These are phyloP conservation scores for Tanytarsus gracilentus DNA, from an alignment of 2,888 invertebrate species.

Conservation along the genomic window DNA sequence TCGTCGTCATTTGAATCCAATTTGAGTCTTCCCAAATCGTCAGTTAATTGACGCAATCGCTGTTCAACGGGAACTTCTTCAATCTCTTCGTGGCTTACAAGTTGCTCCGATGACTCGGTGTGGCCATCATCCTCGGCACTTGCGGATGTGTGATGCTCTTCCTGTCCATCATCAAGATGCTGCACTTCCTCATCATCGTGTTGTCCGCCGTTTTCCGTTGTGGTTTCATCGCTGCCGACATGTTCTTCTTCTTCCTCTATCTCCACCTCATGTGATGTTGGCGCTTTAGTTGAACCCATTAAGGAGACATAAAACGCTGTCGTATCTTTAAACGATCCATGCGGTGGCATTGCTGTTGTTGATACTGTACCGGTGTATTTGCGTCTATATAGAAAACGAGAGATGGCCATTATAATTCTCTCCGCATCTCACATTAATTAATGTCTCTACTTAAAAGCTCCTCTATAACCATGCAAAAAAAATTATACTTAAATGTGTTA, in stretches of 20 bases:
- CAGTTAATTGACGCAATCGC: slow-evolving; percentile 40
- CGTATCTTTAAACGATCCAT: slow-evolving; percentile 32
- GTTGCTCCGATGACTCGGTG: slow-evolving; percentile 9
- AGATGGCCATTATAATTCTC: no score
- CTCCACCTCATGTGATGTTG: neutral
- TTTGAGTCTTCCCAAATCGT: slow-evolving; percentile 39
- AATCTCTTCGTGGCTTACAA: neutral
- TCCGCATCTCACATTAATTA: no score
- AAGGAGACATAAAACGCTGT: slow-evolving; percentile 33
- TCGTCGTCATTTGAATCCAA: slow-evolving; percentile 30
- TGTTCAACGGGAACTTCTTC: slow-evolving; percentile 37
- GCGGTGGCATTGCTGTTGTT: slow-evolving; percentile 34
- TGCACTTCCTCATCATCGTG: slow-evolving; percentile 4
- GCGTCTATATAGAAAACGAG: no score
- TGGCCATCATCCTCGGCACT: neutral
- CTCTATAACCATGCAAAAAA: no score
- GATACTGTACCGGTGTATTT: no score
- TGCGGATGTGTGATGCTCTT: slow-evolving; percentile 16
- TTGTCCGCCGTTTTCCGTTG: neutral
- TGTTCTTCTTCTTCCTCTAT: slow-evolving; percentile 10
- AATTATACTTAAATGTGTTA: no score
- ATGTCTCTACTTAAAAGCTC: no score
- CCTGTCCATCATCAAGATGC: neutral
- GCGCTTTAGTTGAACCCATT: slow-evolving; percentile 18
- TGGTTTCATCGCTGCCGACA: neutral